Evolutionary conservation across 2,888 invertebrate genomes (phyloP).

Genomic region (Cyclophora punctaria): DNA sequence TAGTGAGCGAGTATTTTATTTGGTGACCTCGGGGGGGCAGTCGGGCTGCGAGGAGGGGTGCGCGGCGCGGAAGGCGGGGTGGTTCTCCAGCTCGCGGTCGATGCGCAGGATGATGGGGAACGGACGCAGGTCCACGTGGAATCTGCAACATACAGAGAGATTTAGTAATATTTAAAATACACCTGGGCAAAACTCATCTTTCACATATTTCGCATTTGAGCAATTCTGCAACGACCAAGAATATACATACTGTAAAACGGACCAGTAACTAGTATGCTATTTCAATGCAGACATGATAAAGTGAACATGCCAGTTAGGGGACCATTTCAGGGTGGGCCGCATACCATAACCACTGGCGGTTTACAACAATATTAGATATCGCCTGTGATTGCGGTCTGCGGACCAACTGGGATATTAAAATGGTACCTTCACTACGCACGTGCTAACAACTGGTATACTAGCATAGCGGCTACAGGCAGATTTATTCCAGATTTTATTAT

Average conservation of each 20-base stretch:
- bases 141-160: slow-evolving; percentile 69
- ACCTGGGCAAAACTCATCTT: neutral
- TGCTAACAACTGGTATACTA: neutral
- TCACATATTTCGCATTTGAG: too few species aligned
- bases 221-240: too few species aligned
- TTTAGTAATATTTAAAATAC: too few species aligned
- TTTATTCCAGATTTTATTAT: neutral
- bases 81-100: slow-evolving; percentile 87
- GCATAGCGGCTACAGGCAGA: neutral
- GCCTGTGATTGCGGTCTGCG: too few species aligned
- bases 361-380: too few species aligned
- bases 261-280: too few species aligned
- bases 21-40: slow-evolving; percentile 91
- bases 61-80: slow-evolving; percentile 93
- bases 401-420: neutral
- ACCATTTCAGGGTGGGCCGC: too few species aligned
- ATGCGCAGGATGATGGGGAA: slow-evolving; percentile 93
- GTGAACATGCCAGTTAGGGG: too few species aligned
- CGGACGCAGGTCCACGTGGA: slow-evolving; percentile 91
- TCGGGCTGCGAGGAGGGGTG: slow-evolving; percentile 96
- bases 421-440: neutral
- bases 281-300: too few species aligned
- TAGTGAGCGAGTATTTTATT: slow-evolving; percentile 52
- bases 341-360: too few species aligned
- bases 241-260: too few species aligned